Conservation (phyloP, 1,140 invertebrate genomes). For the Aphis craccivora region DNA sequence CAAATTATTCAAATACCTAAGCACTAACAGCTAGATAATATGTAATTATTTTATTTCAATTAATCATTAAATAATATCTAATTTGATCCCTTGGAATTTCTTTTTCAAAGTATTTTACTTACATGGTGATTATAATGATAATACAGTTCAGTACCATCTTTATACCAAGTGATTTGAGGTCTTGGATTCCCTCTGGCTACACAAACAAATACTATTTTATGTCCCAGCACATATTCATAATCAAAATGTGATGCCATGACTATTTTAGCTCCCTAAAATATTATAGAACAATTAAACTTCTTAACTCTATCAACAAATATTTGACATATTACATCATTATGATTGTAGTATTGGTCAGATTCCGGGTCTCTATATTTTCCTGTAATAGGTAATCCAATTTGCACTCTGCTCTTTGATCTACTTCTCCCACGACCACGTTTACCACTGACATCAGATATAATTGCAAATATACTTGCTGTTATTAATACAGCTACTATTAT, state of each 20-base stretch:
- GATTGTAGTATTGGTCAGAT: slow-evolving; percentile 87
- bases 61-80: not conserved
- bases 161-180: slow-evolving; percentile 69
- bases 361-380: slow-evolving; percentile 86
- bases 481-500: not conserved
- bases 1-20: not conserved
- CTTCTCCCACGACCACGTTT: slow-evolving; percentile 64
- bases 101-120: slow-evolving; percentile 58
- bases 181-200: slow-evolving; percentile 68
- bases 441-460: slow-evolving; percentile 62
- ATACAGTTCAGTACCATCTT: slow-evolving; percentile 70
- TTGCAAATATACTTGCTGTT: slow-evolving; percentile 37
- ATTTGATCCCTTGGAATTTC: not conserved
- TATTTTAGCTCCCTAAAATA: slow-evolving; percentile 68
- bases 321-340: slow-evolving; percentile 75
- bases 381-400: slow-evolving; percentile 84
- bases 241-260: slow-evolving; percentile 71
- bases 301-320: slow-evolving; percentile 4
- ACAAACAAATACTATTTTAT: slow-evolving; percentile 71
- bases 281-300: slow-evolving; percentile 1
- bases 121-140: slow-evolving; percentile 69
- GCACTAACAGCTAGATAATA: not conserved
- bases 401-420: slow-evolving; percentile 76
- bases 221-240: slow-evolving; percentile 69
- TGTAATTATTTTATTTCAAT: not conserved